Percentiles rank a stretch among this genome's conserved stretches.
phyloP scores from a whole-genome alignment of 2,888 invertebrate genomes.

The Dastarcus helophoroides region DNA sequence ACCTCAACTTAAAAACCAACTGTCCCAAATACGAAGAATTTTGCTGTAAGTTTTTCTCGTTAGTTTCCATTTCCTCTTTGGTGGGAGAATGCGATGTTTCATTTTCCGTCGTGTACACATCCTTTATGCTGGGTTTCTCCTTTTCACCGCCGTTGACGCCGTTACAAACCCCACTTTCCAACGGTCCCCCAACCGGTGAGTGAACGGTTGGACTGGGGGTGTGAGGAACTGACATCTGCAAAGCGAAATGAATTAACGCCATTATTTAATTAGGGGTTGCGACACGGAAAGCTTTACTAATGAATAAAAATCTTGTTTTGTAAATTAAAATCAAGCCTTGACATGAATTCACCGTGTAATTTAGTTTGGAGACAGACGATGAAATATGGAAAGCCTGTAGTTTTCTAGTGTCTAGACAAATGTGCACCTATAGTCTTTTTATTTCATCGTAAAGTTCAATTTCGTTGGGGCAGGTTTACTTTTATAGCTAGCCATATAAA shows the following conservation, averaged over 20 bases:
- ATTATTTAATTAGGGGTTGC: no score
- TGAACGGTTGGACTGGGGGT: constrained; percentile 37
- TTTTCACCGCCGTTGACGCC: constrained; percentile 19
- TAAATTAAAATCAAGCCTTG: no score
- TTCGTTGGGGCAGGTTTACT: no score
- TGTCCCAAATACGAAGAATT: constrained; percentile 69
- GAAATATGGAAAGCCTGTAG: no score
- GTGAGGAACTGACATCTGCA: constrained; percentile 33
- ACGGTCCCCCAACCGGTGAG: constrained; percentile 29
- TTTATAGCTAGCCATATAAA: no score
- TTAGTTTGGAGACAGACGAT: no score
- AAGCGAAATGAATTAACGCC: constrained; percentile 2
- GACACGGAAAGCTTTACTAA: no score
- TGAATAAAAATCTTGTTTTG: no score
- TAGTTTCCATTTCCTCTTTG: constrained; percentile 46
- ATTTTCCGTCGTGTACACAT: constrained; percentile 38
- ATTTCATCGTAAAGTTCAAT: no score
- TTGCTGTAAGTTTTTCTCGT: constrained; percentile 45
- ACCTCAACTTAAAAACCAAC: constrained; percentile 78
- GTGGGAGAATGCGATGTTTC: constrained; percentile 39
- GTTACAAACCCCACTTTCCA: constrained; percentile 29
- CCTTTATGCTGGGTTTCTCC: constrained; percentile 29
- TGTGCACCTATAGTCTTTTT: no score
- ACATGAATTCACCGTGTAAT: no score
- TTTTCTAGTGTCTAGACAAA: no score